These are phyloP conservation scores for Trichopria drosophilae DNA, from an alignment of 2,888 invertebrate genomes.

Conservation along the genomic window DNA sequence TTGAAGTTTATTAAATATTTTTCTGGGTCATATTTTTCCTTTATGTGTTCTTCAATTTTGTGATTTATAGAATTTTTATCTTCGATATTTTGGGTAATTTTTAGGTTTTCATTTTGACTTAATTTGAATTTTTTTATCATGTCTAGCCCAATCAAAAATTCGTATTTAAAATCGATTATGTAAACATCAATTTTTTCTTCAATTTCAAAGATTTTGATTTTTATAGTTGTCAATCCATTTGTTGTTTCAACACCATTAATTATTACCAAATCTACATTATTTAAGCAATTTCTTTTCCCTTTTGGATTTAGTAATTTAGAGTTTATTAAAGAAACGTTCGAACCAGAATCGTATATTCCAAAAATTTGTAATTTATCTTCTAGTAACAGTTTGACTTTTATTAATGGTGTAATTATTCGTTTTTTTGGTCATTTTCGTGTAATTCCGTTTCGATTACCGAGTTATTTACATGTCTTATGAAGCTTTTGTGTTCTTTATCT, in stretches of 20 bases:
- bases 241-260: slow-evolving; percentile 38
- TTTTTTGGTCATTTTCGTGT: too few species aligned
- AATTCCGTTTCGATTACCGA: too few species aligned
- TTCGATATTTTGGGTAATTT: slow-evolving; percentile 11
- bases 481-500: too few species aligned
- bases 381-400: too few species aligned
- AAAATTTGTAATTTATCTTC: slow-evolving; percentile 25
- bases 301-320: slow-evolving; percentile 32
- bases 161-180: slow-evolving; percentile 32
- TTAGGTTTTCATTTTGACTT: slow-evolving; percentile 17
- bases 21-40: neutral
- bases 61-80: neutral
- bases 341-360: slow-evolving; percentile 36
- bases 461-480: too few species aligned
- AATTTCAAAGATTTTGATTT: slow-evolving; percentile 37
- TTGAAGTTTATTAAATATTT: slow-evolving; percentile 28
- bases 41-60: neutral
- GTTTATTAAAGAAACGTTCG: slow-evolving; percentile 38
- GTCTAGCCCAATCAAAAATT: slow-evolving; percentile 21
- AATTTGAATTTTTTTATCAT: slow-evolving; percentile 16
- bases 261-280: slow-evolving; percentile 29
- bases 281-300: slow-evolving; percentile 25
- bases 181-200: slow-evolving; percentile 35
- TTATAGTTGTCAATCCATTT: slow-evolving; percentile 34
- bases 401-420: too few species aligned